These are phyloP conservation scores for Drosophila yooni DNA, from an alignment of 2,888 invertebrate genomes.

Conservation along the genomic window DNA sequence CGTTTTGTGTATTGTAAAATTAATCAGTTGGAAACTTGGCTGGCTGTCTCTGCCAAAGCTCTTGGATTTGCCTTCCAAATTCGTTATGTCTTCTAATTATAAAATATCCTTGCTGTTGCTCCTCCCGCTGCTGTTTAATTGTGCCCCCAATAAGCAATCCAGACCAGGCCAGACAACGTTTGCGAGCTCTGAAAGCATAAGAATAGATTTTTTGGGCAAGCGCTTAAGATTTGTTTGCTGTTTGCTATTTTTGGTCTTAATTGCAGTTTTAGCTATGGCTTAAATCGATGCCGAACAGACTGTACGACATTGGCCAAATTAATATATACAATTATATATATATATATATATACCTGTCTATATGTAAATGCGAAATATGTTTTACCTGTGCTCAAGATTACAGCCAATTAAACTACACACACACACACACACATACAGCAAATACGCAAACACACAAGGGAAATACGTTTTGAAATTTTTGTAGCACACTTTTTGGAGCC, in stretches of 20 bases:
- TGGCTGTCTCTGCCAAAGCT: constrained; percentile 38
- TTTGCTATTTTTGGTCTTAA: constrained; percentile 61
- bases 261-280: constrained; percentile 42
- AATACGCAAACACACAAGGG: constrained; percentile 9
- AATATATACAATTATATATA: background rate
- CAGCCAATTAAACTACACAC: constrained; percentile 40
- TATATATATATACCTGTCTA: background rate
- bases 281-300: constrained; percentile 42
- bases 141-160: constrained; percentile 16
- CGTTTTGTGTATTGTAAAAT: constrained; percentile 58
- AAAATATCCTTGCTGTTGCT: constrained; percentile 49
- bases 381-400: constrained; percentile 33
- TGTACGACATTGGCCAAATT: constrained; percentile 1
- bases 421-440: constrained; percentile 19
- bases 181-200: constrained; percentile 59
- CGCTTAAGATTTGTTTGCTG: constrained; percentile 34
- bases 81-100: constrained; percentile 68
- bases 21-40: constrained; percentile 74
- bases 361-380: constrained; percentile 16
- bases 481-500: constrained; percentile 20
- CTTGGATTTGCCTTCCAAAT: constrained; percentile 57
- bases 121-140: constrained; percentile 27
- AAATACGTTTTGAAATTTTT: constrained; percentile 15
- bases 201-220: constrained; percentile 34
- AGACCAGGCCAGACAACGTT: constrained; percentile 18